Conservation (phyloP, 2,113 vertebrate genomes). For the Sinocyclocheilus grahami region DNA sequence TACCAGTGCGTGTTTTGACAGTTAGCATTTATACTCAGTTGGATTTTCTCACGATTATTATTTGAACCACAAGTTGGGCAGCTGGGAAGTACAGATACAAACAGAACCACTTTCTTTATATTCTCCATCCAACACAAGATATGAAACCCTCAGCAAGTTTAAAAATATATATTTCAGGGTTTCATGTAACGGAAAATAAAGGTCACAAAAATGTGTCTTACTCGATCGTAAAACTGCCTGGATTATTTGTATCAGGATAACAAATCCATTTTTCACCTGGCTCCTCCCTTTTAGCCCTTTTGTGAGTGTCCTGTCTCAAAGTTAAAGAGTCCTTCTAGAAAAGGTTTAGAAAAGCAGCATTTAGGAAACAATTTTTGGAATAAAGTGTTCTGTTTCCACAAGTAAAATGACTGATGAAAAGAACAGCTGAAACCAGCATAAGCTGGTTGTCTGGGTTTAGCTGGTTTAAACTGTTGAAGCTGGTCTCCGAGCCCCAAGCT, state of each 20-base stretch:
- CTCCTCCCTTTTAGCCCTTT: not conserved
- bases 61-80: slow-evolving; percentile 58
- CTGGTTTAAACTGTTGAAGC: too few species aligned
- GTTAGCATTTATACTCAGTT: slow-evolving; percentile 58
- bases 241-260: rapidly evolving
- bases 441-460: too few species aligned
- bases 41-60: slow-evolving; percentile 40
- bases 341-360: not conserved
- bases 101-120: not conserved
- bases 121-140: not conserved
- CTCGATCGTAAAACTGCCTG: rapidly evolving
- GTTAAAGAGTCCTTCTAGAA: not conserved
- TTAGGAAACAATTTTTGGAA: too few species aligned
- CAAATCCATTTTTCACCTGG: rapidly evolving
- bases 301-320: not conserved
- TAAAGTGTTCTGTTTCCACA: not conserved
- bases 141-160: not conserved
- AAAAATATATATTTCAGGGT: not conserved
- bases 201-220: not conserved
- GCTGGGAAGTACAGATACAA: slow-evolving; percentile 1
- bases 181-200: not conserved
- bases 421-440: too few species aligned
- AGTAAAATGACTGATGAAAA: not conserved
- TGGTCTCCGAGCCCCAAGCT: too few species aligned
- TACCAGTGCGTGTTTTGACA: slow-evolving; percentile 68